These are phyloP conservation scores for Globicephala melas DNA, from an alignment of 2,113 vertebrate species.

Conservation along the genomic window DNA sequence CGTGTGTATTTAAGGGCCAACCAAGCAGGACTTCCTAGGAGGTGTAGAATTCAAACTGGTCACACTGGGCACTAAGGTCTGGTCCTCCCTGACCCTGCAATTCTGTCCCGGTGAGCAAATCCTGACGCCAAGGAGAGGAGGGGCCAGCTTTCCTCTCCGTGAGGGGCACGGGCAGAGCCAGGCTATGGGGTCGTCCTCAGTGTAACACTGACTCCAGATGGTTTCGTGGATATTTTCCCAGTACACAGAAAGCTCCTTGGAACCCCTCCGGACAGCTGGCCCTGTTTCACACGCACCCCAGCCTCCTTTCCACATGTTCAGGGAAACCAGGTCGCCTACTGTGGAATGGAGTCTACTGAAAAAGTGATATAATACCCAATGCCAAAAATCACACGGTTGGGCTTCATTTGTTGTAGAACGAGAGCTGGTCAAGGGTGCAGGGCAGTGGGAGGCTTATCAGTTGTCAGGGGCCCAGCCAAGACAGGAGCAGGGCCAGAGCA, in stretches of 20 bases:
- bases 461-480: not conserved
- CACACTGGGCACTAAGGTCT: not conserved
- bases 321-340: not conserved
- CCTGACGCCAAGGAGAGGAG: not conserved
- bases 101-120: not conserved
- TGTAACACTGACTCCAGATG: not conserved
- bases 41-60: not conserved
- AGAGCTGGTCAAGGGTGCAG: not conserved
- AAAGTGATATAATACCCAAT: not conserved
- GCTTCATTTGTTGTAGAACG: not conserved
- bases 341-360: not conserved
- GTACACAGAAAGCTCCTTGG: not conserved
- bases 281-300: not conserved
- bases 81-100: not conserved
- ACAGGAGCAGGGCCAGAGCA: not conserved
- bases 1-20: not conserved
- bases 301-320: not conserved
- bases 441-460: not conserved
- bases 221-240: not conserved
- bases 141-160: not conserved
- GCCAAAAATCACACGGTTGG: not conserved
- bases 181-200: not conserved
- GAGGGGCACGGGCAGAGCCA: not conserved
- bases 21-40: not conserved
- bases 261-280: not conserved